Conservation (phyloP, 2,888 invertebrate genomes). For the Clostera curtula region DNA sequence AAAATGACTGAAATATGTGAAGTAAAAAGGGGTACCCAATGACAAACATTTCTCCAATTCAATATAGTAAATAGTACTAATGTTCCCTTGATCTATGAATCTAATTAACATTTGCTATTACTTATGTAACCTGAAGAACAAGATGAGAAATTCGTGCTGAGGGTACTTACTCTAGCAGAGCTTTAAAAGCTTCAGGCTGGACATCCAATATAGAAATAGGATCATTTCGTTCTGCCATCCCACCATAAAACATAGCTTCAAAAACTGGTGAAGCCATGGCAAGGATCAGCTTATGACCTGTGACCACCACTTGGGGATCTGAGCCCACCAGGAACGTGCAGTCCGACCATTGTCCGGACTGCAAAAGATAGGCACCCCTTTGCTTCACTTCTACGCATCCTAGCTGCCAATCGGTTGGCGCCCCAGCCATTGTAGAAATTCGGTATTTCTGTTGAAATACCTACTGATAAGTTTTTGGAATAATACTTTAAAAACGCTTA, state of each 20-base stretch:
- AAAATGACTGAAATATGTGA: too few species aligned
- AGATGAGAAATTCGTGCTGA: too few species aligned
- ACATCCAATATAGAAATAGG: slow-evolving; percentile 89
- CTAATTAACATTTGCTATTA: too few species aligned
- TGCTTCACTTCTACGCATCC: slow-evolving; percentile 81
- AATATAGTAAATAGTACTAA: too few species aligned
- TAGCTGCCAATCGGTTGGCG: slow-evolving; percentile 84
- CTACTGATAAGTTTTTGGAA: too few species aligned
- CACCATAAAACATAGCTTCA: slow-evolving; percentile 91
- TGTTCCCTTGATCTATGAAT: too few species aligned
- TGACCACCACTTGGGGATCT: slow-evolving; percentile 81
- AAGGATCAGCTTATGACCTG: slow-evolving; percentile 85
- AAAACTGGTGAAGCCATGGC: slow-evolving; percentile 93
- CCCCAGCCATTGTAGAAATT: slow-evolving; percentile 57
- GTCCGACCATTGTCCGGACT: slow-evolving; percentile 88
- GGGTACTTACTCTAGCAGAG: slow-evolving; percentile 82
- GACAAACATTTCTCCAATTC: too few species aligned
- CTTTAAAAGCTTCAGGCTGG: slow-evolving; percentile 89
- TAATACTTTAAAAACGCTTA: too few species aligned
- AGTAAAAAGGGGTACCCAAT: too few species aligned
- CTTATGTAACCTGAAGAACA: too few species aligned
- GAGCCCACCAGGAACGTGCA: slow-evolving; percentile 88
- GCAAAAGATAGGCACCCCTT: slow-evolving; percentile 83
- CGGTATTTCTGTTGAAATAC: too few species aligned
- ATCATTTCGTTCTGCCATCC: slow-evolving; percentile 85